Base-by-base conservation (phyloP, 30 jellyfish, hydroid and myxozoan species). In the Cassiopea andromeda region DNA sequence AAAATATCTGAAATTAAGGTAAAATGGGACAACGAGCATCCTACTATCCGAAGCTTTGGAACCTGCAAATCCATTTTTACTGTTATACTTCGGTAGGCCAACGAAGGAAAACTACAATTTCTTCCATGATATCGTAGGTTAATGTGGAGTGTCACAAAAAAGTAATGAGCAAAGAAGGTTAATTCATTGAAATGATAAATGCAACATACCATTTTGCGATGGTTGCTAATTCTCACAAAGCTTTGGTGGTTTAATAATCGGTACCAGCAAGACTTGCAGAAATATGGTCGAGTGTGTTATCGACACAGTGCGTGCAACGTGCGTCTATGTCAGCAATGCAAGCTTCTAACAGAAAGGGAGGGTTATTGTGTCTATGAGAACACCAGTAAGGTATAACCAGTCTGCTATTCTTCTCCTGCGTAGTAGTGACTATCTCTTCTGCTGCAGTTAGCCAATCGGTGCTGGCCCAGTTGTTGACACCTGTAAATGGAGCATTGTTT, bases 281-380 rank as follows among this genome's bases (percentile, higher is more conserved):
- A 47, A 46, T 8, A 54, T 72, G 50, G 86, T 77, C 18, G 79
- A 70, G 14, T 61, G 27, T 8, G 14, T 9, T 50, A 3, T 50
- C 47, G 90, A 83, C 94, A 57, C 79, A 79, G 94, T 77, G 94
- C 94, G 94, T 77, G 94, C 81, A 69, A 87, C 94, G 94, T 72
- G 94, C 94, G 90, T 82, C 94, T 16, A 78, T 77, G 94, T 87
- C 90, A 77, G 94, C 90, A n/a, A n/a, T 87, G 73, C 78, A 87
- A 78, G 90, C 94, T 78, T 69, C 8, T 48, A 45, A 58, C n/a
- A 49, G 79, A 73, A 77, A 77, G 90, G 90, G 80, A 68, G 85
- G 43, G 85, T 77, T 83, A 67, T 71, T 45, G n/a, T 13, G 75
- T 78, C 85, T 77, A 78, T 87, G 72, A 69, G 77, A 78, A 38